Conservation (phyloP, 1,140 invertebrate species). For the Pachypsylla venusta region DNA sequence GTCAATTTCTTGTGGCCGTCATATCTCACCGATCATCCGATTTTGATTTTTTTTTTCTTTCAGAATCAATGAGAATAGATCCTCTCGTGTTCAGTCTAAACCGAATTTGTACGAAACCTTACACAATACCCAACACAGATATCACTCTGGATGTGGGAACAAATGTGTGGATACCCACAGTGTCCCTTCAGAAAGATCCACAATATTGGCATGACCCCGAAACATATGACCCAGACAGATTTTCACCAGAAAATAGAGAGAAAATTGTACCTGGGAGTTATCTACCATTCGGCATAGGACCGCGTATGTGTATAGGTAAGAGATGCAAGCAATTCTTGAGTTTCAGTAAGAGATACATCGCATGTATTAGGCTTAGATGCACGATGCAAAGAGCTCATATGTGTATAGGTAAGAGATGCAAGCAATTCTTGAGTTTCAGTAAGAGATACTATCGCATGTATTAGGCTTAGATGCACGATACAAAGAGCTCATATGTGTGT, state of each 20-base stretch:
- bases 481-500: slow-evolving; percentile 52
- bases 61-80: slow-evolving; percentile 41
- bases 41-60: too few relatives aligned
- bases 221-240: slow-evolving; percentile 31
- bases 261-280: slow-evolving; percentile 26
- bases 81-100: slow-evolving; percentile 33
- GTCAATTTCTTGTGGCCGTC: too few relatives aligned
- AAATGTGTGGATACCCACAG: slow-evolving; percentile 29
- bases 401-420: slow-evolving; percentile 44
- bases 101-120: slow-evolving; percentile 35
- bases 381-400: slow-evolving; percentile 47
- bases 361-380: slow-evolving; percentile 56
- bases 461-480: slow-evolving; percentile 50
- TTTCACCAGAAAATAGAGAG: slow-evolving; percentile 22
- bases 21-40: too few relatives aligned
- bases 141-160: slow-evolving; percentile 26
- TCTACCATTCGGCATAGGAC: slow-evolving; percentile 46
- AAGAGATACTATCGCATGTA: too few relatives aligned
- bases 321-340: too few relatives aligned
- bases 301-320: slow-evolving; percentile 47
- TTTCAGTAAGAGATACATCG: slow-evolving; percentile 47
- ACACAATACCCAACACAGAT: slow-evolving; percentile 19
- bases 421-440: too few relatives aligned
- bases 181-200: slow-evolving; percentile 31
- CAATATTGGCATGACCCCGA: slow-evolving; percentile 29